A percentile compares a stretch with the other conserved stretches of the same genome.
Conservation (phyloP, 2,888 invertebrate species). For the Torymus tubicola region DNA sequence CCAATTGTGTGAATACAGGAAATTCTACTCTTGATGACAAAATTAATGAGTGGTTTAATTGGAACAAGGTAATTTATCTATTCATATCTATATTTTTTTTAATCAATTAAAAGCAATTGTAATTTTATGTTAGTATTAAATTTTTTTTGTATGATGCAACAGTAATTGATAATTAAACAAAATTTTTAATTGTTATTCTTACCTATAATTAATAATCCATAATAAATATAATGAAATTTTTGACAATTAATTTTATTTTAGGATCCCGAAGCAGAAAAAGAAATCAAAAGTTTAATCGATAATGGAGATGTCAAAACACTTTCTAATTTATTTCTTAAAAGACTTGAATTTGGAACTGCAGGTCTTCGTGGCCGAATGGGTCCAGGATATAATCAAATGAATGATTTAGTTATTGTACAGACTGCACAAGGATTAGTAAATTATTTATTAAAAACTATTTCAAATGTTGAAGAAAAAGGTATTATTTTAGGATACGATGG, state of each 20-base stretch:
- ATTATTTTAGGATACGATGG: conserved; percentile 96
- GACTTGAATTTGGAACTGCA: conserved; percentile 94
- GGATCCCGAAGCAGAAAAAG: conserved; percentile 82
- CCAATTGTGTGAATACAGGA: conserved; percentile 75
- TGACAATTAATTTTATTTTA: conserved; percentile 64
- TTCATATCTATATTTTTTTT: background rate
- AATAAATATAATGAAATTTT: background rate
- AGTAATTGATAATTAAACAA: conserved; percentile 27
- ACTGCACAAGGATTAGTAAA: conserved; percentile 92
- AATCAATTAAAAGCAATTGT: background rate
- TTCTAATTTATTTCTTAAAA: conserved; percentile 81
- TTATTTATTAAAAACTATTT: conserved; percentile 82
- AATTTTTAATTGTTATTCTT: conserved; percentile 23
- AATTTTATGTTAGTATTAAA: background rate
- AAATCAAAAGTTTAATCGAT: conserved; percentile 81
- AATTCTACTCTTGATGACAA: conserved; percentile 81
- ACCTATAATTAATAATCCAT: conserved; percentile 12
- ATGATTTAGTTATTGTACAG: conserved; percentile 96
- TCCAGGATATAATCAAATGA: conserved; percentile 95
- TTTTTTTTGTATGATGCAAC: conserved; percentile 15
- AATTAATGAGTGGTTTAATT: conserved; percentile 84
- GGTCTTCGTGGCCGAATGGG: conserved; percentile 95
- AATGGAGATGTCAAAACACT: conserved; percentile 80
- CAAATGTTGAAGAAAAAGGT: conserved; percentile 81
- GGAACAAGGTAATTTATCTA: conserved; percentile 82